These are phyloP conservation scores for Periophthalmus magnuspinnatus DNA, from an alignment of 2,797 vertebrate species.

Conservation along the genomic window DNA sequence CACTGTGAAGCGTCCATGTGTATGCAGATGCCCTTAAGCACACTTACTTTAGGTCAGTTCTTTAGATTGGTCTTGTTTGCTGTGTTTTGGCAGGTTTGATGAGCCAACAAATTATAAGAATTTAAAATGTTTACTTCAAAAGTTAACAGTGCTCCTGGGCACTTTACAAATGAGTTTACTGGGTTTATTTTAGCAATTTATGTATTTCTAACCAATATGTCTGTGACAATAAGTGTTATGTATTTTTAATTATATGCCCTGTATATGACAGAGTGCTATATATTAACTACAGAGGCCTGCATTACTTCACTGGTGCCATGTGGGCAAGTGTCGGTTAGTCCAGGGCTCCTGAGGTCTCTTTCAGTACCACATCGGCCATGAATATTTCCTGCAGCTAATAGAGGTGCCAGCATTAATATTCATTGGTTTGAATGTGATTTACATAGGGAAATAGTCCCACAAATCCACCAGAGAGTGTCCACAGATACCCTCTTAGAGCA, in stretches of 20 bases:
- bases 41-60: not conserved
- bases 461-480: conserved; percentile 35
- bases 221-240: too few relatives aligned
- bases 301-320: conserved; percentile 25
- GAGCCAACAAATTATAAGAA: not conserved
- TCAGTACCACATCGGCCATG: conserved; percentile 45
- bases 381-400: conserved; percentile 68
- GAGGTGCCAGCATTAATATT: conserved; percentile 64
- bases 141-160: not conserved
- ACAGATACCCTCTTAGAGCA: conserved; percentile 16
- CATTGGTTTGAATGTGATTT: conserved; percentile 53
- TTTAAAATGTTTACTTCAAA: not conserved
- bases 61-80: not conserved
- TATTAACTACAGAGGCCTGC: not conserved
- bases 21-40: conserved; percentile 26
- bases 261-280: not conserved
- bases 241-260: not conserved
- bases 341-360: conserved; percentile 55
- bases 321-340: conserved; percentile 60
- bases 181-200: not conserved
- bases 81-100: not conserved
- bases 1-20: conserved; percentile 27
- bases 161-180: not conserved
- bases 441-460: conserved; percentile 45
- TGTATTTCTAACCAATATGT: not conserved